These are phyloP conservation scores for Sarcophaga variegata DNA, from an alignment of 2,888 invertebrate genomes.

Conservation along the genomic window DNA sequence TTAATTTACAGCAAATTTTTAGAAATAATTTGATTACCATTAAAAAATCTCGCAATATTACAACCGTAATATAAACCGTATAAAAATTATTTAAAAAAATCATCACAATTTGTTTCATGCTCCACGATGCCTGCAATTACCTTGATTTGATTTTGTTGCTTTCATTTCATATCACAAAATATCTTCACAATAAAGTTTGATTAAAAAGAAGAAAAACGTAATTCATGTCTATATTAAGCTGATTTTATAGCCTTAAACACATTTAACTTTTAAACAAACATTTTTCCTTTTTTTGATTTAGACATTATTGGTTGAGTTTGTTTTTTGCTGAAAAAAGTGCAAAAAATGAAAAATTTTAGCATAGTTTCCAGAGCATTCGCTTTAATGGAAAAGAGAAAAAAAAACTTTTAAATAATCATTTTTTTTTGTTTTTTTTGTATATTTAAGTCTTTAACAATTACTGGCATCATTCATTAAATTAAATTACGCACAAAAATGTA, in stretches of 20 bases:
- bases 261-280: neutral
- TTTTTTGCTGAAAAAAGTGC: neutral
- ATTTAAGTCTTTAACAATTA: slow-evolving; percentile 41
- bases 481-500: slow-evolving; percentile 58
- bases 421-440: neutral
- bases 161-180: too few species aligned
- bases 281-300: neutral
- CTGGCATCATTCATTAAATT: slow-evolving; percentile 49
- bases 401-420: neutral
- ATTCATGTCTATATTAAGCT: slow-evolving; percentile 41
- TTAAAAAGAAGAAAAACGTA: slow-evolving; percentile 7
- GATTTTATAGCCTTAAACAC: slow-evolving; percentile 32
- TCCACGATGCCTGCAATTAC: slow-evolving; percentile 34
- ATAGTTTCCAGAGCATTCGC: neutral
- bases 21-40: too few species aligned
- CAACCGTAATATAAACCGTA: too few species aligned
- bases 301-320: neutral
- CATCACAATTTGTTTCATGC: slow-evolving; percentile 18
- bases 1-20: too few species aligned
- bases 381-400: neutral
- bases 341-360: too few species aligned
- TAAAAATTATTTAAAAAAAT: neutral
- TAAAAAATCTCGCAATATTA: too few species aligned
- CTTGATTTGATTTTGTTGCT: neutral
- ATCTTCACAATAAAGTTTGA: slow-evolving; percentile 34